Percentiles rank a stretch among this genome's conserved stretches.
These are phyloP conservation scores for Bryconaethiops microstoma DNA, from an alignment of 2,797 vertebrate species.

Conservation along the genomic window DNA sequence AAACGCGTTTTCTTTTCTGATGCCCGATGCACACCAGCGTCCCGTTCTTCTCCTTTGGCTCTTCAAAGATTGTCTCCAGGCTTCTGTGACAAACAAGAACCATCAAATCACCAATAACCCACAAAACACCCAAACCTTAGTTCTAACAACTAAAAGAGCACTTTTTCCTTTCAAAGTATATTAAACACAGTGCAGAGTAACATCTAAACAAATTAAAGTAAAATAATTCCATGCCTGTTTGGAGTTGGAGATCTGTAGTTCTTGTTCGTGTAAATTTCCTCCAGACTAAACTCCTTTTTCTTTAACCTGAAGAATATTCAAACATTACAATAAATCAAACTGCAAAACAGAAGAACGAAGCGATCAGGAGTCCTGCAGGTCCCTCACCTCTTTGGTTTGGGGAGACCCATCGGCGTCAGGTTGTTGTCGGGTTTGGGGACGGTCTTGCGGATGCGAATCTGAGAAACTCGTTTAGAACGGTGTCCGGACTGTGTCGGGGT, in stretches of 20 bases:
- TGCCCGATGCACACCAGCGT: conserved; percentile 87
- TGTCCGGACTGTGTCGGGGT: conserved; percentile 63
- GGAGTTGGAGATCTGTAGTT: conserved; percentile 92
- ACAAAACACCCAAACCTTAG: too few relatives aligned
- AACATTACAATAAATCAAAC: conserved; percentile 11
- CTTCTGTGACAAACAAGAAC: conserved; percentile 72
- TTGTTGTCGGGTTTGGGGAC: conserved; percentile 87
- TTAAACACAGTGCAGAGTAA: neutral
- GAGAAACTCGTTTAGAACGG: conserved; percentile 89
- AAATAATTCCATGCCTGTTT: conserved; percentile 79
- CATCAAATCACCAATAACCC: neutral
- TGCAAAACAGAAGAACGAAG: neutral
- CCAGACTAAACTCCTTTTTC: conserved; percentile 96
- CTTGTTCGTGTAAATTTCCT: conserved; percentile 98
- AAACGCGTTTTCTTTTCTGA: conserved; percentile 89
- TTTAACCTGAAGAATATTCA: conserved; percentile 81
- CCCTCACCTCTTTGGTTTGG: conserved; percentile 90
- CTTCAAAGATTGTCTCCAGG: conserved; percentile 96
- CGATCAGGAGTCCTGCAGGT: neutral
- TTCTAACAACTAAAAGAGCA: neutral
- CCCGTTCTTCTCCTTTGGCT: conserved; percentile 91
- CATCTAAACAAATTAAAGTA: neutral
- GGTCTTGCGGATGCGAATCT: conserved; percentile 91
- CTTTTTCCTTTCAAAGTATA: too few relatives aligned
- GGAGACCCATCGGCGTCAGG: conserved; percentile 95